phyloP scores from a whole-genome alignment of 1,140 invertebrate species.

The Scaptomyza hsui region DNA sequence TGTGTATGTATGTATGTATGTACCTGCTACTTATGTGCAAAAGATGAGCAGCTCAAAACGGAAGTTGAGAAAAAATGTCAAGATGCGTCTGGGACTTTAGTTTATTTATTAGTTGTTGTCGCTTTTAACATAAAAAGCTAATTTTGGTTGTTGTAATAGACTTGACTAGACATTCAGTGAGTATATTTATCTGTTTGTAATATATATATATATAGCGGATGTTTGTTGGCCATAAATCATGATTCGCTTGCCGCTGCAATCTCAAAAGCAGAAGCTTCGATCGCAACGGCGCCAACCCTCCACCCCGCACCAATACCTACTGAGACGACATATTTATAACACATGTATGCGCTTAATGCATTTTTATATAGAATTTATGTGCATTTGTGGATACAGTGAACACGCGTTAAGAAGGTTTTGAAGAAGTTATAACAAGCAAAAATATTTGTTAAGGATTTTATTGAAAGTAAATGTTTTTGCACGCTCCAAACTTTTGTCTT shows the following conservation, averaged over 20 bases:
- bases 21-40: conserved; percentile 18
- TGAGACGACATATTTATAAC: conserved; percentile 63
- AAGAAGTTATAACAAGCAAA: not conserved
- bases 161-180: conserved; percentile 29
- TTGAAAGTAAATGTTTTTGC: no score
- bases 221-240: conserved; percentile 73
- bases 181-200: not conserved
- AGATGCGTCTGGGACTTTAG: conserved; percentile 29
- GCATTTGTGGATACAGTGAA: conserved; percentile 13
- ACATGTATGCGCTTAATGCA: conserved; percentile 59
- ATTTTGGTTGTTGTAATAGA: conserved; percentile 59
- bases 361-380: conserved; percentile 18
- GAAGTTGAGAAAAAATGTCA: conserved; percentile 45
- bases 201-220: conserved; percentile 56
- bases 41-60: conserved; percentile 44
- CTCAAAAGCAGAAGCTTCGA: conserved; percentile 28
- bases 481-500: no score
- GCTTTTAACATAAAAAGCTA: conserved; percentile 12
- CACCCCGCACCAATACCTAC: conserved; percentile 6
- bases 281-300: conserved; percentile 23
- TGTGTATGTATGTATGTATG: not conserved
- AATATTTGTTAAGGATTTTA: no score
- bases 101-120: conserved; percentile 14
- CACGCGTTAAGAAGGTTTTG: not conserved
- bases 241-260: conserved; percentile 53